Evolutionary conservation across 2,888 invertebrate genomes (phyloP), one percentile per base, ranked within the genome.

Genomic region (Orthonychiurus folsomi): DNA sequence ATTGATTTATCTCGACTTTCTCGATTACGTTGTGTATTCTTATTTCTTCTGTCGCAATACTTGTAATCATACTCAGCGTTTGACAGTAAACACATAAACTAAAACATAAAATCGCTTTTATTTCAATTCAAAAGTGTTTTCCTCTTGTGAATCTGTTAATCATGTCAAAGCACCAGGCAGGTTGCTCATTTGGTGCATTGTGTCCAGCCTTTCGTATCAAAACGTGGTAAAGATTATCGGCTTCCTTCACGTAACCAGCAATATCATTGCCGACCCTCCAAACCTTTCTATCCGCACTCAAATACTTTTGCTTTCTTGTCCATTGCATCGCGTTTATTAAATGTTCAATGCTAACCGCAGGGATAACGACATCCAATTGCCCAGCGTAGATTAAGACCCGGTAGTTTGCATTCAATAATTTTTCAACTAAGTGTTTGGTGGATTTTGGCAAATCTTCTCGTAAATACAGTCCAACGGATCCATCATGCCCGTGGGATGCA

Each of bases 361-460:
- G 89, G 0, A 93, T 88, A 65, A 93, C 90, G 18, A 94, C 86
- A 76, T 95, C 94, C 66, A 94, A 76, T 75, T 94, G 93, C 0
- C 94, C 94, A 74, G 86, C 92, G 76, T 93, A 94, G 64, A 93
- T 81, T 56, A 93, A 81, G 21, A 91, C 84, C 75, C 81, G 80
- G 73, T 86, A 88, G 70, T 84, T 66, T 1, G 62, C 57, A 15
- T 69, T 58, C 0, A 88, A 75, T 0, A 91, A 78, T 71, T 86
- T 85, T 0, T 84, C 80, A 60, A 90, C 79, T 82, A 85, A 85
- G 0, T 50, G 59, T 1, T 55, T 50, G n/a, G 24, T 23, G 9
- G 52, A 52, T 23, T 52, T 20, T 20, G 52, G 21, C 5, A 52
- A 12, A 23, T 52, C 52, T 23, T 52, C 52, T 21, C 9, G 21